phyloP scores from a whole-genome alignment of 1,140 invertebrate genomes.

The Mercenaria mercenaria region DNA sequence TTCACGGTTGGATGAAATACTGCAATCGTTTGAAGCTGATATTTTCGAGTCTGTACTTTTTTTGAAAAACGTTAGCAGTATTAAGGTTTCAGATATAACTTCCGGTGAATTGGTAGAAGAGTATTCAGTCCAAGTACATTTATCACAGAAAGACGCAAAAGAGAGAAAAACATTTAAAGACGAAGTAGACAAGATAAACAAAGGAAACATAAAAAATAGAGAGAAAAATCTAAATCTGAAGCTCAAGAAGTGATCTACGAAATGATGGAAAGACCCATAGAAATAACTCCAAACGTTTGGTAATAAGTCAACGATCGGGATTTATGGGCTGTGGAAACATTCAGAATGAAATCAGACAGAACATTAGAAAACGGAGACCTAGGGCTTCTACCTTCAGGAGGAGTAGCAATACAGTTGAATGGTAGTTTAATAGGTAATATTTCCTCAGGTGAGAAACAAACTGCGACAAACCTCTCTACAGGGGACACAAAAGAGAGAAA shows the following conservation, averaged over 20 bases:
- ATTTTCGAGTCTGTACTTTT: conserved; percentile 78
- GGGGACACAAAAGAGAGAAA: conserved; percentile 74
- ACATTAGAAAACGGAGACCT: conserved; percentile 71
- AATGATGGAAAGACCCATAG: conserved; percentile 49
- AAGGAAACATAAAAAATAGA: neutral
- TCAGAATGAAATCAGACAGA: neutral
- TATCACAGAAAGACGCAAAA: conserved; percentile 20
- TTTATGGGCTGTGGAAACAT: conserved; percentile 56
- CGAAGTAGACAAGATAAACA: neutral
- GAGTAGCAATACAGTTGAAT: conserved; percentile 72
- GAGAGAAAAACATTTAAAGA: conserved; percentile 49
- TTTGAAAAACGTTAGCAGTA: conserved; percentile 74
- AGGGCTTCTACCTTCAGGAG: conserved; percentile 77
- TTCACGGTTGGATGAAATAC: conserved; percentile 62
- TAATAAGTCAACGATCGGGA: conserved; percentile 76
- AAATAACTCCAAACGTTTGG: conserved; percentile 59
- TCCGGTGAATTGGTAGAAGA: conserved; percentile 55
- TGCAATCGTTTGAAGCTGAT: conserved; percentile 74
- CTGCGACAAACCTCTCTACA: conserved; percentile 81
- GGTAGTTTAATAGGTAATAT: conserved; percentile 64
- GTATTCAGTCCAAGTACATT: conserved; percentile 51
- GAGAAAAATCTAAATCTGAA: neutral
- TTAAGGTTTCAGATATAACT: conserved; percentile 73
- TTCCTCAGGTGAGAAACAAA: conserved; percentile 78
- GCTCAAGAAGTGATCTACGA: conserved; percentile 11